These are phyloP conservation scores for Morus bassanus DNA, from an alignment of 2,797 vertebrate species.

Conservation along the genomic window DNA sequence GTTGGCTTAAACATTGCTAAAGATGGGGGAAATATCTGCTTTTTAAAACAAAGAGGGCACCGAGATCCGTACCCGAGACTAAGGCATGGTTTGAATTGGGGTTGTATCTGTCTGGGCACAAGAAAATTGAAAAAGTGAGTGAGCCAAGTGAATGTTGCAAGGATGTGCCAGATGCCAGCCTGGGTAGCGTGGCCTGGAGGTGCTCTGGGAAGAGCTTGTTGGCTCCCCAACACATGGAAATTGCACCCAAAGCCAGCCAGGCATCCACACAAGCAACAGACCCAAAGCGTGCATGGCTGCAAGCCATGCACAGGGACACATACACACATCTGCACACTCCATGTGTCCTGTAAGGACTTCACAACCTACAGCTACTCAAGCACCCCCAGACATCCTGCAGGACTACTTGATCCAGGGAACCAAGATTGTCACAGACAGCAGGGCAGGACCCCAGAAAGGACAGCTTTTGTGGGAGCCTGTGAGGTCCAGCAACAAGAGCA, in stretches of 20 bases:
- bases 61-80: accelerated
- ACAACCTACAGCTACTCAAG: background rate
- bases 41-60: background rate
- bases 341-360: background rate
- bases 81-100: background rate
- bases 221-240: accelerated
- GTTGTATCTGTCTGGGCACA: background rate
- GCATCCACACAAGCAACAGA: background rate
- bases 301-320: too few species aligned
- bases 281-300: accelerated
- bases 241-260: background rate
- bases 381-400: background rate
- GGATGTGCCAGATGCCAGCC: background rate
- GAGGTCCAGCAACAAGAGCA: background rate
- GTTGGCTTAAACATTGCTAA: background rate
- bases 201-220: background rate
- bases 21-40: background rate
- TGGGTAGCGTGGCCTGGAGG: background rate
- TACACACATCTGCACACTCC: background rate
- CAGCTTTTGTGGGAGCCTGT: background rate
- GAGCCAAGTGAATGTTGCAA: background rate
- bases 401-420: background rate
- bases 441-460: background rate
- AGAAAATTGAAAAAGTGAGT: background rate
- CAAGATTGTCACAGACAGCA: background rate